Evolutionary conservation across 2,888 invertebrate species (phyloP), one percentile per base, ranked within the genome.

Genomic region (Ctena decussata): DNA sequence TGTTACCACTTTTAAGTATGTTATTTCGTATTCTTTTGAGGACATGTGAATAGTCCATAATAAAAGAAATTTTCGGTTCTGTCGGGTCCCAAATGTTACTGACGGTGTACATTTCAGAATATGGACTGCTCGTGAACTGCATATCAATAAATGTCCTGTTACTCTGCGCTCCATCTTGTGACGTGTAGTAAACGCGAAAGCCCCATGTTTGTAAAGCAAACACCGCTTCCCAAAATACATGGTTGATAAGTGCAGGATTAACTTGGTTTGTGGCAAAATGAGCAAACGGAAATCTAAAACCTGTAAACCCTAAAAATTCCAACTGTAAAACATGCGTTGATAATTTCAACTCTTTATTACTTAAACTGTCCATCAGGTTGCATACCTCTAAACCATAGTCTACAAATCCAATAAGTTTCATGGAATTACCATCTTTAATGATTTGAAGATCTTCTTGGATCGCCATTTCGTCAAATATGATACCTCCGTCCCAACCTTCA

Each of bases 11-110:
- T 21, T 74, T 70, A 27, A 12, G 12, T 1, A 82, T 44, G 37
- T 71, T 77, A 32, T 82, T 82, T n/a, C 77, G 18, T 3, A 73
- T 73, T 65, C 77, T 82, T 35, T 82, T 82, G 49, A 82, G 65
- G 2, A 77, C 35, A 60, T 77, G 82, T 24, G 82, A 82, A 71
- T 72, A 77, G 32, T 82, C 82, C 82, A 82, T 82, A 24, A 82
- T 82, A 30, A 82, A 77, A 71, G 60, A 77, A 27, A 77, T 60
- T 12, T 60, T 21, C 3, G 76, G 24, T 32, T 39, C 5, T n/a
- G 6, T 30, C 0, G 41, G 21, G 11, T 27, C 49, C 49, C 74
- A 80, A 11, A 80, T 74, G 37, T 75, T 80, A 18, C 69, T 18
- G 3, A 80, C 65, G 27, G 49, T 80, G 70, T 75, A 75, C n/a